Conservation (phyloP, 1,140 invertebrate genomes). For the Monomorium pharaonis region DNA sequence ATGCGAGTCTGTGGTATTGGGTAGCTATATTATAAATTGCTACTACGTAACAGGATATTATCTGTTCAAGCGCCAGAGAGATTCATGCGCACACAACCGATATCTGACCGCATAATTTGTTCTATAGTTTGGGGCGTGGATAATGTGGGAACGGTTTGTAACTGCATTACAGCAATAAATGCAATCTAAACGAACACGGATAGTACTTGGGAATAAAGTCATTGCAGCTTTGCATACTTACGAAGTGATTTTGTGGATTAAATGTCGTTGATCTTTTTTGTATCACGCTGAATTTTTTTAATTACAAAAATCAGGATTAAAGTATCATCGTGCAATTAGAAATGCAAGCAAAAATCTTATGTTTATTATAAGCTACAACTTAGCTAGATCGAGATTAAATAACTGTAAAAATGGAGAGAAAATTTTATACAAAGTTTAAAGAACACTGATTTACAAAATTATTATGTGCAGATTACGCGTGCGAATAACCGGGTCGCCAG, state of each 20-base stretch:
- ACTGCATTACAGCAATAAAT: slow-evolving; percentile 50
- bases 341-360: neutral
- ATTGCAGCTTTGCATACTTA: neutral
- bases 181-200: neutral
- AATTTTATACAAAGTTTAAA: neutral
- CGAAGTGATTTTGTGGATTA: neutral
- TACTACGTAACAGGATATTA: slow-evolving; percentile 49
- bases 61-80: slow-evolving; percentile 49
- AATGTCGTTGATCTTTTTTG: neutral
- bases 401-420: neutral
- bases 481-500: slow-evolving; percentile 4
- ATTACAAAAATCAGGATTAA: neutral
- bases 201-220: slow-evolving; percentile 15
- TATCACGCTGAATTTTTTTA: neutral
- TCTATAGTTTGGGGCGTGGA: slow-evolving; percentile 44
- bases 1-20: slow-evolving; percentile 2
- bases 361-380: neutral
- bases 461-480: slow-evolving; percentile 43
- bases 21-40: slow-evolving; percentile 26
- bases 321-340: neutral
- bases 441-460: slow-evolving; percentile 14
- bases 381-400: neutral
- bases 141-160: slow-evolving; percentile 38
- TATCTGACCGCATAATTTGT: slow-evolving; percentile 59
- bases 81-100: slow-evolving; percentile 52